phyloP scores from a whole-genome alignment of 2,888 invertebrate species.

The Aplocera efformata region DNA sequence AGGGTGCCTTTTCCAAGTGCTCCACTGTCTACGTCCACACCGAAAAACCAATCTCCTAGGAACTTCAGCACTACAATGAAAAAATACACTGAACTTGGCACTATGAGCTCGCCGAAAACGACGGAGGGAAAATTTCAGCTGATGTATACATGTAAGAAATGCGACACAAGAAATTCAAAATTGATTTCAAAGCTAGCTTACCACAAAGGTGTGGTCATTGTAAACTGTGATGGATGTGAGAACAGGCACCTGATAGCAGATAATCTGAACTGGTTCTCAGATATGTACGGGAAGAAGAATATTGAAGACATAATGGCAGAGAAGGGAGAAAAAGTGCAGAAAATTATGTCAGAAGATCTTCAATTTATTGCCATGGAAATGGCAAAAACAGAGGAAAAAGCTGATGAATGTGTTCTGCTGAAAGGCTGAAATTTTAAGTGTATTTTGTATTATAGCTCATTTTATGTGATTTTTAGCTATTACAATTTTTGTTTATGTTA shows the following conservation, averaged over 20 bases:
- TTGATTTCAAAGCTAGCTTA: conserved; percentile 93
- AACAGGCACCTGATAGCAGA: conserved; percentile 98
- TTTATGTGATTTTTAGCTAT: neutral
- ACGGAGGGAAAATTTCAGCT: conserved; percentile 83
- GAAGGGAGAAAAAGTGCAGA: conserved; percentile 91
- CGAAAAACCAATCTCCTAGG: conserved; percentile 56
- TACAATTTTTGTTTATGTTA: too few species aligned
- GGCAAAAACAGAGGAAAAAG: conserved; percentile 37
- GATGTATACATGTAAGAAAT: conserved; percentile 94
- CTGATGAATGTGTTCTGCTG: conserved; percentile 33
- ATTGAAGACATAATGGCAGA: conserved; percentile 94
- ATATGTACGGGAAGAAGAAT: conserved; percentile 87
- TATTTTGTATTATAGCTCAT: neutral
- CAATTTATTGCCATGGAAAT: conserved; percentile 71
- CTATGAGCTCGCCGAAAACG: conserved; percentile 41
- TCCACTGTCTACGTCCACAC: conserved; percentile 51
- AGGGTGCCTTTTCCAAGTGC: conserved; percentile 46
- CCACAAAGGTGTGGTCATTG: conserved; percentile 93
- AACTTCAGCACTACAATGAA: conserved; percentile 50
- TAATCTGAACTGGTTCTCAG: conserved; percentile 96
- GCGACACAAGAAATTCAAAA: conserved; percentile 87
- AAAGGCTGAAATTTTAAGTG: conserved; percentile 19
- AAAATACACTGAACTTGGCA: conserved; percentile 46
- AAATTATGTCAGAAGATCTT: conserved; percentile 69
- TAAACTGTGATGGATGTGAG: conserved; percentile 91